Evolutionary conservation across 2,888 invertebrate species (phyloP).

Genomic region (Troides aeacus): DNA sequence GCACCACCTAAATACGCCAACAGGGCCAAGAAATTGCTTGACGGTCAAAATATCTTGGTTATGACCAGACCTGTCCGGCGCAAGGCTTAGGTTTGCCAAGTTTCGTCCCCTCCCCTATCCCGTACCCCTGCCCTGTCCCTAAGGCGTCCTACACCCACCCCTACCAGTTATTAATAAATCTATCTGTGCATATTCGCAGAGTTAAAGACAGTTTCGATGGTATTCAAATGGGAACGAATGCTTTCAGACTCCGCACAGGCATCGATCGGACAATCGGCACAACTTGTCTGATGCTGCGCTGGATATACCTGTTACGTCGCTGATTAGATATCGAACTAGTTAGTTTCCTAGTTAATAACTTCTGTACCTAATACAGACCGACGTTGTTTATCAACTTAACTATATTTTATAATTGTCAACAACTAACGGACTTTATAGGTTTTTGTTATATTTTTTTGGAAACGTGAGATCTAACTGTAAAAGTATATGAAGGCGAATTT

Average conservation of each 20-base stretch:
- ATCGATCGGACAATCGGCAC: slow-evolving; percentile 38
- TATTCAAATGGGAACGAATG: slow-evolving; percentile 51
- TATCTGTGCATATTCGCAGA: slow-evolving; percentile 72
- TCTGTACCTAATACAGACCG: neutral
- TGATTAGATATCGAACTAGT: neutral
- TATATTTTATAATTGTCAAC: neutral
- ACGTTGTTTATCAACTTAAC: neutral
- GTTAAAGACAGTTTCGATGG: slow-evolving; percentile 63
- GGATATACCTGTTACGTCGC: slow-evolving; percentile 5
- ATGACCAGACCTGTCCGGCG: slow-evolving; percentile 77
- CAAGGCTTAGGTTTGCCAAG: slow-evolving; percentile 76
- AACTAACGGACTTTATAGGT: neutral
- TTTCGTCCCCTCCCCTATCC: slow-evolving; percentile 44
- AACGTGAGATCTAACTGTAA: no score
- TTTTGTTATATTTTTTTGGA: no score
- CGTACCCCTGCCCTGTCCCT: slow-evolving; percentile 49
- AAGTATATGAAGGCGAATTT: no score
- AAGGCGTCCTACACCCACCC: slow-evolving; percentile 39
- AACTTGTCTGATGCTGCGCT: slow-evolving; percentile 5
- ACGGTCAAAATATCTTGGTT: slow-evolving; percentile 80
- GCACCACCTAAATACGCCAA: slow-evolving; percentile 48
- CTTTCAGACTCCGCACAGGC: slow-evolving; percentile 32
- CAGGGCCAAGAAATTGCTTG: slow-evolving; percentile 75
- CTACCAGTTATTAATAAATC: slow-evolving; percentile 75
- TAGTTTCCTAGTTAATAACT: neutral